Evolutionary conservation across 2,113 vertebrate genomes (phyloP).

Genomic region (Callopanchax toddi): DNA sequence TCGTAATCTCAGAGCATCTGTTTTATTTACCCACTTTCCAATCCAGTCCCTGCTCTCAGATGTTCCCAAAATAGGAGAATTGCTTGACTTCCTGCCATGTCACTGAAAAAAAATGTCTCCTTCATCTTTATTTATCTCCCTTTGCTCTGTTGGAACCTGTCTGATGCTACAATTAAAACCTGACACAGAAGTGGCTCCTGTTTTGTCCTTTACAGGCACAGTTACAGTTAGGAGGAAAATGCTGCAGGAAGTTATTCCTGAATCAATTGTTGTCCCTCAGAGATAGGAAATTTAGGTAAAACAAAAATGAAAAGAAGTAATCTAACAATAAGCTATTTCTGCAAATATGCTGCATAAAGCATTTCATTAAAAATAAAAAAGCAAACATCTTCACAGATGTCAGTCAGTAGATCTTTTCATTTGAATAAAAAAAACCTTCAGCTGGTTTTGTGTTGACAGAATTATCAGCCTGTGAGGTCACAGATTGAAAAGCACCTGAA

Average conservation of each 20-base stretch:
- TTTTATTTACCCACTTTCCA: constrained; percentile 19
- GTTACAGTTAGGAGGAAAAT: background rate
- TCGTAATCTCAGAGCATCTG: constrained; percentile 14
- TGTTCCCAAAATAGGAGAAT: constrained; percentile 54
- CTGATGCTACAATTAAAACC: constrained; percentile 18
- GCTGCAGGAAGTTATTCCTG: background rate
- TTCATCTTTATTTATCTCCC: constrained; percentile 44
- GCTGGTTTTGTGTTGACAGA: no score
- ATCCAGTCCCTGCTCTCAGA: constrained; percentile 38
- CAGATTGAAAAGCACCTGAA: background rate
- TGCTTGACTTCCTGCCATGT: constrained; percentile 58
- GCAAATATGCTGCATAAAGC: no score
- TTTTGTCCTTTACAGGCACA: constrained; percentile 2
- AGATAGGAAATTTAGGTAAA: background rate
- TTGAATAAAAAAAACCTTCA: no score
- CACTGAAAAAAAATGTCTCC: constrained; percentile 14
- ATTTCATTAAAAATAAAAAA: no score
- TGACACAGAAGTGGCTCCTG: constrained; percentile 33
- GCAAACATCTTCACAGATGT: no score
- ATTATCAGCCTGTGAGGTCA: no score
- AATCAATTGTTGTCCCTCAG: background rate
- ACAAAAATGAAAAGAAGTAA: background rate
- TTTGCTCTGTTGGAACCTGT: constrained; percentile 35
- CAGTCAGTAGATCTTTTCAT: no score
- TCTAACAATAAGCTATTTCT: background rate